Conservation (phyloP, 2,797 vertebrate genomes). For the Lacerta agilis region DNA sequence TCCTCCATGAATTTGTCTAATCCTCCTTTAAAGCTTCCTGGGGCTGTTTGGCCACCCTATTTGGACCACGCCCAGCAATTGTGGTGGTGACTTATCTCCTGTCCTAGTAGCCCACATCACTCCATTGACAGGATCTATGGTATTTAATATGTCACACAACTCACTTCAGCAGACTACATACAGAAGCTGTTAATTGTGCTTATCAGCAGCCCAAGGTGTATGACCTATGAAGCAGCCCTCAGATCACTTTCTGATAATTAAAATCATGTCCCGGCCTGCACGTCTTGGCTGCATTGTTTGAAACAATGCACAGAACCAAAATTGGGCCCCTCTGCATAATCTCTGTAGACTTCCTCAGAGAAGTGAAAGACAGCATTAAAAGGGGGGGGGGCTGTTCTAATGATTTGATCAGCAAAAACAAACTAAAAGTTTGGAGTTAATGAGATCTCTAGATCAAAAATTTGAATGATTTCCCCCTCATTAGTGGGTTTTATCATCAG, state of each 20-base stretch:
- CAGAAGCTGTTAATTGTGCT: background rate
- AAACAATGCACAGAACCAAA: constrained; percentile 35
- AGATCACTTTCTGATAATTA: background rate
- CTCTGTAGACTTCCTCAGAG: constrained; percentile 45
- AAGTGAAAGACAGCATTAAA: constrained; percentile 57
- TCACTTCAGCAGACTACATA: background rate
- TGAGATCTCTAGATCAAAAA: constrained; percentile 77
- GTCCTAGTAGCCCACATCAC: background rate
- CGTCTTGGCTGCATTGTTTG: background rate
- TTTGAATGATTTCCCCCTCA: constrained; percentile 71
- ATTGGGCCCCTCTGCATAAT: background rate
- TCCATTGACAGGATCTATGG: too few relatives aligned
- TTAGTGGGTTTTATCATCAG: constrained; percentile 78
- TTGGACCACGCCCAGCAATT: background rate
- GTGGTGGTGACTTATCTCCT: background rate
- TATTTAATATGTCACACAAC: background rate
- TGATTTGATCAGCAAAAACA: constrained; percentile 74
- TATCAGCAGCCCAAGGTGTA: background rate
- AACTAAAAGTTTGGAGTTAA: constrained; percentile 76
- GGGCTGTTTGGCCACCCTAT: background rate
- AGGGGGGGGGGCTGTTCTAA: constrained; percentile 48
- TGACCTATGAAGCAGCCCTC: too few relatives aligned
- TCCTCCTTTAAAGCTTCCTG: too few relatives aligned
- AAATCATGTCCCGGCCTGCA: background rate
- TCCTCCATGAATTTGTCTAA: too few relatives aligned